These are phyloP conservation scores for Marmota monax DNA, from an alignment of 2,113 vertebrate species.

Conservation along the genomic window DNA sequence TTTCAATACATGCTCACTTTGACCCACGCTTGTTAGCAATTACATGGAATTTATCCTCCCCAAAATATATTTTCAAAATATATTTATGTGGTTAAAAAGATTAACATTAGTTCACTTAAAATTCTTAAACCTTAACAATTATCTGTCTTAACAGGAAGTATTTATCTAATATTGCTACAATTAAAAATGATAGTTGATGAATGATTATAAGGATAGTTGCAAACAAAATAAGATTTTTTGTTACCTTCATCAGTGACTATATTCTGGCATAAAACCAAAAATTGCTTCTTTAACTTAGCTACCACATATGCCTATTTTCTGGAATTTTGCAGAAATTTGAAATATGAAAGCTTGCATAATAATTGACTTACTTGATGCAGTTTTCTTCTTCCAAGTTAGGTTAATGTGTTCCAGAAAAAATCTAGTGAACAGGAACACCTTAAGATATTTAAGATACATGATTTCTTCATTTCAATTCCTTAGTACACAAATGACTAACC, in stretches of 20 bases:
- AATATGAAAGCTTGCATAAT: neutral
- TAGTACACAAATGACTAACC: neutral
- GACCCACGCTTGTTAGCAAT: conserved; percentile 61
- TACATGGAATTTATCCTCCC: conserved; percentile 11
- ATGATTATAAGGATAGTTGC: neutral
- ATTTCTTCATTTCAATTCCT: neutral
- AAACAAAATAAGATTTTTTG: conserved; percentile 19
- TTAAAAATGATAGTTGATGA: neutral
- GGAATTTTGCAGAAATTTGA: neutral
- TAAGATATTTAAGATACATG: neutral
- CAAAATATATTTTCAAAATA: conserved; percentile 60
- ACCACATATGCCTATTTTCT: neutral
- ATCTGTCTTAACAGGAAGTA: neutral
- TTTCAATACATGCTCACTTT: conserved; percentile 61
- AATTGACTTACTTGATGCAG: neutral
- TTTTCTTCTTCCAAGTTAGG: neutral
- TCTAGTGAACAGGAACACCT: neutral
- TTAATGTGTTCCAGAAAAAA: neutral
- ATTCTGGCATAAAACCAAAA: conserved; percentile 18
- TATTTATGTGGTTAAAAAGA: neutral
- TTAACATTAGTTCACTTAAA: conserved; percentile 57
- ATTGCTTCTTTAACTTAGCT: neutral
- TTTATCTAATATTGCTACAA: neutral
- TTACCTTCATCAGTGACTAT: neutral
- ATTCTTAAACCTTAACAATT: conserved; percentile 28